Conservation (phyloP, 2,113 vertebrate genomes). For the Nyctibius bracteatus region DNA sequence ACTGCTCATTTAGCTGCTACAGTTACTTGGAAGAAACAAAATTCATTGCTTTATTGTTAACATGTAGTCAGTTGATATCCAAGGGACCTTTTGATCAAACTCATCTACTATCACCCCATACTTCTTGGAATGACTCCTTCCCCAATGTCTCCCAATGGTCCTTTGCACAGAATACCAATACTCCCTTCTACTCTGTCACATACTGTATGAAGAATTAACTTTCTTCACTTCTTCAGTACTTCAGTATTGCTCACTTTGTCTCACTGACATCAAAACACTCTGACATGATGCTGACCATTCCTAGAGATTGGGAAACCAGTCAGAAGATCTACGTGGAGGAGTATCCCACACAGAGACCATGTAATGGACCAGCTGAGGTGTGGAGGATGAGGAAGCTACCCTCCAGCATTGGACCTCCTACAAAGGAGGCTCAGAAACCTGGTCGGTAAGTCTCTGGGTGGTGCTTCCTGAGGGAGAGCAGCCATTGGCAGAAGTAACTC, state of each 20-base stretch:
- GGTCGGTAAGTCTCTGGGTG: background rate
- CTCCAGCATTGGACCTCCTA: background rate
- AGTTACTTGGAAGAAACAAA: background rate
- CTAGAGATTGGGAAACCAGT: background rate
- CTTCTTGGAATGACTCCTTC: background rate
- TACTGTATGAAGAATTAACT: background rate
- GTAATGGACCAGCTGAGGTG: background rate
- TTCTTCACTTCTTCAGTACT: background rate
- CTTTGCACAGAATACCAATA: background rate
- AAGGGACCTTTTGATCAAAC: background rate
- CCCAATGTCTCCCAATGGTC: rapidly evolving
- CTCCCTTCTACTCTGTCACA: background rate
- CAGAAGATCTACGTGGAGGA: background rate
- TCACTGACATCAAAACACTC: background rate
- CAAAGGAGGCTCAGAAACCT: background rate
- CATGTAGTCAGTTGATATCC: background rate
- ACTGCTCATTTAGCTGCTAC: background rate
- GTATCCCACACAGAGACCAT: rapidly evolving
- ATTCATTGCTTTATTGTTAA: background rate
- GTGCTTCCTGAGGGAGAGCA: background rate
- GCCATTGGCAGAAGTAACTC: background rate
- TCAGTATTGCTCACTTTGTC: background rate
- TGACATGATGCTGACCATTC: background rate
- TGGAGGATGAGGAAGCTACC: background rate
- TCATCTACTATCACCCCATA: background rate